Percentiles rank a stretch among this genome's conserved stretches.
Conservation (phyloP, 2,797 vertebrate species). For the Halcyon badia region DNA sequence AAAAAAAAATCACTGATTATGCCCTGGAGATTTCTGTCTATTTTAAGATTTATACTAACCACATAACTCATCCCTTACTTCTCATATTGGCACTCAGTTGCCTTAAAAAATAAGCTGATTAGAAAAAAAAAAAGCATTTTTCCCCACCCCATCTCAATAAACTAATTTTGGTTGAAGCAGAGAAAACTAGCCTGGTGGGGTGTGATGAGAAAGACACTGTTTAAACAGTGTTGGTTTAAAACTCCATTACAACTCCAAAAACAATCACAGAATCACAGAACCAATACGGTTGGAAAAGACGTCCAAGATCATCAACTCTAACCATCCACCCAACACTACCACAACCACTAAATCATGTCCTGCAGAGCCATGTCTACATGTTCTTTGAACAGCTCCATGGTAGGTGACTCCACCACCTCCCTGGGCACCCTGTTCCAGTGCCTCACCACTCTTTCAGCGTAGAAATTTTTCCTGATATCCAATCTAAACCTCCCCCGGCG, state of each 20-base stretch:
- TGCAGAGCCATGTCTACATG: too few relatives aligned
- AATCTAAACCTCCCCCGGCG: too few relatives aligned
- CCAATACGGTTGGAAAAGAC: too few relatives aligned
- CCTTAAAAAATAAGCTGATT: slow-evolving; percentile 41
- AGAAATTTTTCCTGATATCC: too few relatives aligned
- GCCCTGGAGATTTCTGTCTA: not conserved
- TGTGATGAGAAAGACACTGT: not conserved
- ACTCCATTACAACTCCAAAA: not conserved
- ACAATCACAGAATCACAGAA: too few relatives aligned
- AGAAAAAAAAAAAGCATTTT: not conserved
- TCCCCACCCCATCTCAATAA: not conserved
- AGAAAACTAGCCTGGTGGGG: not conserved
- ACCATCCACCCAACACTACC: too few relatives aligned
- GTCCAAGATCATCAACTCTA: too few relatives aligned
- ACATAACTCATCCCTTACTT: not conserved
- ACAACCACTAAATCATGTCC: too few relatives aligned
- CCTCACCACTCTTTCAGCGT: too few relatives aligned
- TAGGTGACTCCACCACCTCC: too few relatives aligned
- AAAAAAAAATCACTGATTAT: not conserved
- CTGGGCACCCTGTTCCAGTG: too few relatives aligned
- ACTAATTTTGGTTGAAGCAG: slow-evolving; percentile 41
- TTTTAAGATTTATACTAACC: slow-evolving; percentile 52
- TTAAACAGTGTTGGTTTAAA: not conserved
- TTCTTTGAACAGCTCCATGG: too few relatives aligned
- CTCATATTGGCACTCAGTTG: not conserved